phyloP scores from a whole-genome alignment of 2,113 vertebrate species.

The Holacanthus passer region DNA sequence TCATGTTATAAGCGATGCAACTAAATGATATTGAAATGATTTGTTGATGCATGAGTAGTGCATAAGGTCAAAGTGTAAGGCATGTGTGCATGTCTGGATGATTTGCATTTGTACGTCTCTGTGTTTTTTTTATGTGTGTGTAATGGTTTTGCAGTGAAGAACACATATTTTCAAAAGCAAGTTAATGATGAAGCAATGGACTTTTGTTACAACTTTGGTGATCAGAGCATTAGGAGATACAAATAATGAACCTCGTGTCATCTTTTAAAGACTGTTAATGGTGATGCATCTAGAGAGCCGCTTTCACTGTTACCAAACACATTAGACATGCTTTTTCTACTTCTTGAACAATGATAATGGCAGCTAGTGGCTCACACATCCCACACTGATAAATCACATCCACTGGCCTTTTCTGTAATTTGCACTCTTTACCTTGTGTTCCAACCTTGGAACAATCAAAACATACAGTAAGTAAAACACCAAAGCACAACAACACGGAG shows the following conservation, averaged over 20 bases:
- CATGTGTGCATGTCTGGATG: background rate
- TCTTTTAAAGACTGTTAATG: constrained; percentile 26
- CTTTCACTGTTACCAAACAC: constrained; percentile 13
- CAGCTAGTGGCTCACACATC: constrained; percentile 30
- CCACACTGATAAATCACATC: constrained; percentile 35
- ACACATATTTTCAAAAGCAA: background rate
- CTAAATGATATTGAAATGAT: constrained; percentile 1
- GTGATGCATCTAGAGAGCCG: background rate
- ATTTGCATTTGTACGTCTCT: background rate
- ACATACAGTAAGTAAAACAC: constrained; percentile 13
- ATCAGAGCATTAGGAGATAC: background rate
- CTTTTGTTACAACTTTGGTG: background rate
- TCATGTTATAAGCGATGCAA: background rate
- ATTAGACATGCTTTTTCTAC: constrained; percentile 18
- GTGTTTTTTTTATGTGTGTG: background rate
- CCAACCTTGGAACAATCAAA: constrained; percentile 29
- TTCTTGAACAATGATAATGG: constrained; percentile 30
- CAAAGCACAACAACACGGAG: background rate
- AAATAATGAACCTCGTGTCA: constrained; percentile 14
- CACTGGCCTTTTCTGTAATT: constrained; percentile 21
- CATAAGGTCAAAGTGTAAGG: background rate
- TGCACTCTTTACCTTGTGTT: constrained; percentile 10
- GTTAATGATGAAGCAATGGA: background rate
- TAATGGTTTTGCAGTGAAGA: background rate
- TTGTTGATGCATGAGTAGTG: background rate